These are phyloP conservation scores for Trogon melanurus DNA, from an alignment of 2,113 vertebrate species.

Conservation along the genomic window DNA sequence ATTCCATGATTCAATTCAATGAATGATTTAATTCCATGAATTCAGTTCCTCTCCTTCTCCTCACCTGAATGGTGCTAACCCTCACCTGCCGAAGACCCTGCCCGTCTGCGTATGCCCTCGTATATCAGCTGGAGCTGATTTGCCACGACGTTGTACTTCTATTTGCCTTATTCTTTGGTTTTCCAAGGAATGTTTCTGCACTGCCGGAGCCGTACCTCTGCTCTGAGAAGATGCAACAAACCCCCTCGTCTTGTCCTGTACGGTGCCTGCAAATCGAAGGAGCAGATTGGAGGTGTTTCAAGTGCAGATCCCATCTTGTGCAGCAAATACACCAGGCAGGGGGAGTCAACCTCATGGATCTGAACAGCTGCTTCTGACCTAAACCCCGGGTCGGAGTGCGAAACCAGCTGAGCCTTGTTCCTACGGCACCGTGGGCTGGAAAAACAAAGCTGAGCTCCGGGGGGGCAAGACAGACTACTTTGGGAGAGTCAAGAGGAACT, in stretches of 20 bases:
- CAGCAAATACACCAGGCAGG: background rate
- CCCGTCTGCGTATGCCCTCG: rapidly evolving
- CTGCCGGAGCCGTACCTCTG: rapidly evolving
- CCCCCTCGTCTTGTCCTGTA: background rate
- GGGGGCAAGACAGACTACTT: background rate
- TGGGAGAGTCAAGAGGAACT: background rate
- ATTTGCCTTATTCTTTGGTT: background rate
- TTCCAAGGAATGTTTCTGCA: background rate
- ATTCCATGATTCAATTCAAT: too few species aligned
- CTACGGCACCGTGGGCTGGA: background rate
- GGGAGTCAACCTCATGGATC: background rate
- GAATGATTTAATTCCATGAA: too few species aligned
- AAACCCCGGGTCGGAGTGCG: background rate
- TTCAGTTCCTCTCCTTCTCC: background rate
- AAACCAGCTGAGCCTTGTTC: constrained; percentile 2
- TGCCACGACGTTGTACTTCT: rapidly evolving
- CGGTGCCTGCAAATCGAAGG: background rate
- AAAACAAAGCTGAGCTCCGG: background rate
- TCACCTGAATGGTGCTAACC: background rate
- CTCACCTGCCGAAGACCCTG: rapidly evolving
- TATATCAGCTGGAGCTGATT: background rate
- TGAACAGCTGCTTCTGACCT: background rate
- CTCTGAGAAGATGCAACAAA: background rate
- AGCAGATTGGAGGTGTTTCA: background rate
- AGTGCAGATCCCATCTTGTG: background rate